A percentile compares a stretch with the other conserved stretches of the same genome.
Evolutionary conservation across 2,888 invertebrate species (phyloP).

Genomic region (Phaedon cochleariae): DNA sequence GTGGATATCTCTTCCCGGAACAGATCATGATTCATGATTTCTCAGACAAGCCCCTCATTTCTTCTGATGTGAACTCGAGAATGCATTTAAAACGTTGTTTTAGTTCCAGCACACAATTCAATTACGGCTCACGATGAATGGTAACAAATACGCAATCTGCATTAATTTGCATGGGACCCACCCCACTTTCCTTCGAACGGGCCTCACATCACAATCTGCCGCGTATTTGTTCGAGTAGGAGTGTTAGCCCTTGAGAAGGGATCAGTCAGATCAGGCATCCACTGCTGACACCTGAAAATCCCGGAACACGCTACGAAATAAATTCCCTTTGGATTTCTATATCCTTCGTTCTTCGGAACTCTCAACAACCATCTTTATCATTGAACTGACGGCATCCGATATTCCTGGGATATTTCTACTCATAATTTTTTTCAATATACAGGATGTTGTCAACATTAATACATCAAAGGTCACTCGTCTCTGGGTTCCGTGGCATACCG

Average conservation of each 20-base stretch:
- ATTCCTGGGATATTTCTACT: too few relatives aligned
- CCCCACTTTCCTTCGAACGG: not conserved
- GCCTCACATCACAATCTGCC: not conserved
- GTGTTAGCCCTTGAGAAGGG: not conserved
- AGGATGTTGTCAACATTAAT: too few relatives aligned
- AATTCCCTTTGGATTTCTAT: too few relatives aligned
- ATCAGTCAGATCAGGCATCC: not conserved
- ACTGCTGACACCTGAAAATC: not conserved
- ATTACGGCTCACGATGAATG: slow-evolving; percentile 27
- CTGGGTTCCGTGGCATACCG: too few relatives aligned
- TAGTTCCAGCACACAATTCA: slow-evolving; percentile 28
- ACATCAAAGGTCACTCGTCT: too few relatives aligned
- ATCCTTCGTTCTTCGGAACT: too few relatives aligned
- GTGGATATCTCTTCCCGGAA: too few relatives aligned
- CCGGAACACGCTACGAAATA: not conserved
- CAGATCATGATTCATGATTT: too few relatives aligned
- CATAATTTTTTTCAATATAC: too few relatives aligned
- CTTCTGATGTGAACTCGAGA: not conserved
- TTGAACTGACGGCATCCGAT: too few relatives aligned
- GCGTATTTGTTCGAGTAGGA: not conserved
- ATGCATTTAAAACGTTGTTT: slow-evolving; percentile 24
- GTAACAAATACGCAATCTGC: slow-evolving; percentile 42
- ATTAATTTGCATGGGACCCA: slow-evolving; percentile 41
- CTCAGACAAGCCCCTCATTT: not conserved
- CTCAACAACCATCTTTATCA: too few relatives aligned